phyloP scores from a whole-genome alignment of 2,113 vertebrate species.

The Podocnemis expansa region DNA sequence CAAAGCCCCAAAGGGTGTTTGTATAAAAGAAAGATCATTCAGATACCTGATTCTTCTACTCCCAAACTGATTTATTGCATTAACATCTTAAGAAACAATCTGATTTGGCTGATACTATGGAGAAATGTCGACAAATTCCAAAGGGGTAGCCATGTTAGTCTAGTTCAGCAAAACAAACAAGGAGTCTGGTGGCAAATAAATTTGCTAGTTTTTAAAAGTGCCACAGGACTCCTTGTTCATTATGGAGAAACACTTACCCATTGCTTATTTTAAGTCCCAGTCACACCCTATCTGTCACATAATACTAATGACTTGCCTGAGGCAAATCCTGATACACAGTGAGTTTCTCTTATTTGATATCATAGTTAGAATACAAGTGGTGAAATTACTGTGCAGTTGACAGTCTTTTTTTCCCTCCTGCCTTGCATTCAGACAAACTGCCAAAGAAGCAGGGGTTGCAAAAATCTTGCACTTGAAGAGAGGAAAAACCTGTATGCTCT shows the following conservation, averaged over 20 bases:
- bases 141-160: no score
- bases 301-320: not conserved
- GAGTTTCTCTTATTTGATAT: not conserved
- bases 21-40: not conserved
- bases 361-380: not conserved
- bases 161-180: no score
- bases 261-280: not conserved
- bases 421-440: not conserved
- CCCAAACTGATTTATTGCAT: constrained; percentile 8
- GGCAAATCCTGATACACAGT: not conserved
- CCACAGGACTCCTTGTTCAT: no score
- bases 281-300: not conserved
- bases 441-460: not conserved
- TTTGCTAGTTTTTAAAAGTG: no score
- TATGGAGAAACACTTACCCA: constrained; percentile 5
- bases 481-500: not conserved
- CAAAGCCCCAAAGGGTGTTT: not conserved
- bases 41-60: not conserved
- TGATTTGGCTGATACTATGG: constrained; percentile 3
- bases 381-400: not conserved
- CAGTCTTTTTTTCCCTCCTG: not conserved
- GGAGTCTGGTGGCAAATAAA: no score
- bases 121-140: no score
- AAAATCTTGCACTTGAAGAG: not conserved
- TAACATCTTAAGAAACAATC: constrained; percentile 1